A percentile compares a stretch with the other conserved stretches of the same genome.
phyloP scores from a whole-genome alignment of 64 coral and sea anemone species.

The Platygyra sinensis region DNA sequence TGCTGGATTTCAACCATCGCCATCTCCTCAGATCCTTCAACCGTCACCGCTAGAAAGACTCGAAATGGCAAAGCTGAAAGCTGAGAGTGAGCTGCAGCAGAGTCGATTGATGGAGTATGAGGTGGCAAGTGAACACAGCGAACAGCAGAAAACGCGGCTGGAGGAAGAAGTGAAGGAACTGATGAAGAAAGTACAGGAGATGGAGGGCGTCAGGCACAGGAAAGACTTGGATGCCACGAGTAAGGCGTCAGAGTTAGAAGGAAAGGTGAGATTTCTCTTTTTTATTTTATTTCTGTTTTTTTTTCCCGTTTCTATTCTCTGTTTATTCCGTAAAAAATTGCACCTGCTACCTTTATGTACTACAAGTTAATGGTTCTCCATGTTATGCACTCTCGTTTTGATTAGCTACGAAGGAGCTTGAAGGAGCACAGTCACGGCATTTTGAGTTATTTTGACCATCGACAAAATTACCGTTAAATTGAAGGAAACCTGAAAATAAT shows the following conservation, averaged over 20 bases:
- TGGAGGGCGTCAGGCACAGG: constrained; percentile 61
- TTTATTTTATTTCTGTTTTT: neutral
- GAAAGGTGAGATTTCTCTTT: constrained; percentile 48
- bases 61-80: constrained; percentile 66
- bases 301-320: neutral
- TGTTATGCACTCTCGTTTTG: too few relatives aligned
- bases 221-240: constrained; percentile 70
- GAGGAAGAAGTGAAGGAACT: constrained; percentile 78
- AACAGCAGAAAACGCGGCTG: constrained; percentile 55
- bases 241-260: constrained; percentile 73
- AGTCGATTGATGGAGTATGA: constrained; percentile 65
- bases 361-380: too few relatives aligned
- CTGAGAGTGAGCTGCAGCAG: constrained; percentile 69
- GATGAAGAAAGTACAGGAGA: constrained; percentile 74
- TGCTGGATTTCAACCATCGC: constrained; percentile 20
- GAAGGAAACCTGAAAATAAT: too few relatives aligned
- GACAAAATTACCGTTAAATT: too few relatives aligned
- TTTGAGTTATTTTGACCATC: too few relatives aligned
- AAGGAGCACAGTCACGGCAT: too few relatives aligned
- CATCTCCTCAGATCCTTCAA: constrained; percentile 14
- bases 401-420: too few relatives aligned
- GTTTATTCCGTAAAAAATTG: too few relatives aligned
- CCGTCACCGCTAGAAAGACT: constrained; percentile 55
- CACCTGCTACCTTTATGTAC: too few relatives aligned
- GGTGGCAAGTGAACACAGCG: constrained; percentile 52